Conservation (phyloP, 2,888 invertebrate genomes). For the Fragum whitleyi region DNA sequence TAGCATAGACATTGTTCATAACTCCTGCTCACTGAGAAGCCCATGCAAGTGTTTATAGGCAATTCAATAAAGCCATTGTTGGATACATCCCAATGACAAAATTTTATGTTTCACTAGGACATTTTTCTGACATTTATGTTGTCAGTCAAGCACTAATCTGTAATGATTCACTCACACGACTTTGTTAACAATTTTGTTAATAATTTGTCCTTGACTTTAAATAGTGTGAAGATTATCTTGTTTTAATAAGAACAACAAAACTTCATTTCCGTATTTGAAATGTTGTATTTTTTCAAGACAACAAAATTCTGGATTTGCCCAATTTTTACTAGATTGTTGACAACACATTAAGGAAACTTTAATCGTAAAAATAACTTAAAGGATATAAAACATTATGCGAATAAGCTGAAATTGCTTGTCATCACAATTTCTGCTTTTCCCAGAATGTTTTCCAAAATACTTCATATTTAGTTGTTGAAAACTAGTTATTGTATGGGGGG, state of each 20-base stretch:
- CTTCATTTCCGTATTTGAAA: too few species aligned
- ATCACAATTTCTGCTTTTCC: background rate
- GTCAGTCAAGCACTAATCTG: background rate
- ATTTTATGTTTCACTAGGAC: background rate
- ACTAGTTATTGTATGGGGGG: too few species aligned
- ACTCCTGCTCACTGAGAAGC: too few species aligned
- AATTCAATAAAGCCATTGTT: too few species aligned
- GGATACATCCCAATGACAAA: too few species aligned
- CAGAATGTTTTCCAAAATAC: background rate
- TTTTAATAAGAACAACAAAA: too few species aligned
- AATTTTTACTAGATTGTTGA: background rate
- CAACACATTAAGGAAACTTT: background rate
- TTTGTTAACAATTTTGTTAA: too few species aligned
- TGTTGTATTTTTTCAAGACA: background rate
- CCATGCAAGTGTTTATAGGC: too few species aligned
- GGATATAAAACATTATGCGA: background rate
- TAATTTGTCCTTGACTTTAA: too few species aligned
- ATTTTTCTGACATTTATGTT: background rate
- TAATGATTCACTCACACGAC: background rate
- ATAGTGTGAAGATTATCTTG: too few species aligned
- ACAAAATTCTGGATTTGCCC: background rate
- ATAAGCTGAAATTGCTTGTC: background rate
- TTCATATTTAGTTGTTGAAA: too few species aligned
- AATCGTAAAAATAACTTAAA: background rate
- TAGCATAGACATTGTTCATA: too few species aligned